Percentiles rank a stretch among this genome's conserved stretches.
Evolutionary conservation across 2,888 invertebrate species (phyloP).

Genomic region (Dicyrtomina minuta): DNA sequence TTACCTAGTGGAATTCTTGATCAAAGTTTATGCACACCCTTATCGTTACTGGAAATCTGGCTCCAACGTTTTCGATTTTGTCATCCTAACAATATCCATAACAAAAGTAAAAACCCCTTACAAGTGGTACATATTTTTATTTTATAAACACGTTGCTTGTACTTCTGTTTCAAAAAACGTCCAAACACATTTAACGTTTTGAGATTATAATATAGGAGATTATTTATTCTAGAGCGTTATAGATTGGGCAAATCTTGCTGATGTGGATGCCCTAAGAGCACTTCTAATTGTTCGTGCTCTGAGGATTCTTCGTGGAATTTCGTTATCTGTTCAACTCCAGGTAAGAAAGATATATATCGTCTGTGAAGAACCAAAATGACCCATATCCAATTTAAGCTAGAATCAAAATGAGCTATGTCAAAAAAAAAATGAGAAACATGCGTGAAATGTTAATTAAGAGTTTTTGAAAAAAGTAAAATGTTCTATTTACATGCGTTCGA

Average conservation of each 20-base stretch:
- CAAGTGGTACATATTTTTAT: too few relatives aligned
- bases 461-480: too few relatives aligned
- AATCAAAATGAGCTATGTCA: too few relatives aligned
- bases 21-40: constrained; percentile 50
- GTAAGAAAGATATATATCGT: constrained; percentile 32
- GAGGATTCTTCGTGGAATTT: constrained; percentile 48
- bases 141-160: too few relatives aligned
- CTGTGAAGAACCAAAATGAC: too few relatives aligned
- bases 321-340: constrained; percentile 47
- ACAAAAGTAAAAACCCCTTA: constrained; percentile 36
- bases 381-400: too few relatives aligned
- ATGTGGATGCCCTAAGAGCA: too few relatives aligned
- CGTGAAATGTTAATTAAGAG: too few relatives aligned
- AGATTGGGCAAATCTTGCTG: constrained; percentile 39
- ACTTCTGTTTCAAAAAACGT: neutral
- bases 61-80: constrained; percentile 50
- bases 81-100: constrained; percentile 44
- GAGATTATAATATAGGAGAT: too few relatives aligned
- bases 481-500: too few relatives aligned
- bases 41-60: constrained; percentile 46
- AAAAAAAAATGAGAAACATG: too few relatives aligned
- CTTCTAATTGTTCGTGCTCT: constrained; percentile 46
- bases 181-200: neutral
- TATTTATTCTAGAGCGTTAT: constrained; percentile 26
- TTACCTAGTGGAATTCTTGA: constrained; percentile 45